These are phyloP conservation scores for Steromphala cineraria DNA, from an alignment of 2,888 invertebrate species.

Conservation along the genomic window DNA sequence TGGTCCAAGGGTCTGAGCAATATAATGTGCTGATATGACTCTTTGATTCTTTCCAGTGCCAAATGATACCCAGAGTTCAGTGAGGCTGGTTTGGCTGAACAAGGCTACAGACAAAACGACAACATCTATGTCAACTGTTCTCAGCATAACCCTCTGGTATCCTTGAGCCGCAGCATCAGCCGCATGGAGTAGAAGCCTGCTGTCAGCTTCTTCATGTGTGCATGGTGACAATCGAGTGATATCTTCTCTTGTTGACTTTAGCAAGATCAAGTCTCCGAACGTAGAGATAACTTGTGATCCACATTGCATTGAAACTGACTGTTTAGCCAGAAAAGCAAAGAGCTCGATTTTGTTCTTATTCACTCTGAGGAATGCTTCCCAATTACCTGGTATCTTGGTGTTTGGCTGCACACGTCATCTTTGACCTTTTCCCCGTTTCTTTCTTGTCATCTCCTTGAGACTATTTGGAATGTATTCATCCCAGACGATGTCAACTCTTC, in stretches of 20 bases:
- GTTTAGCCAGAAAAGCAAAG: conserved; percentile 28
- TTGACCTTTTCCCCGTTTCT: conserved; percentile 40
- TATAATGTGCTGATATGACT: not conserved
- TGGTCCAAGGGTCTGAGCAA: not conserved
- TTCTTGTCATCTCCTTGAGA: conserved; percentile 37
- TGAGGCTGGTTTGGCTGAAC: not conserved
- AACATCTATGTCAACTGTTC: not conserved
- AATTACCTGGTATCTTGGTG: conserved; percentile 29
- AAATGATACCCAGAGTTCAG: not conserved
- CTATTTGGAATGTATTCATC: too few species aligned
- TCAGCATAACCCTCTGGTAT: not conserved
- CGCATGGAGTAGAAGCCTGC: not conserved
- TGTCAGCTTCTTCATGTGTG: not conserved
- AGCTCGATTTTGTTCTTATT: conserved; percentile 42
- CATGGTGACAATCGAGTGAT: not conserved
- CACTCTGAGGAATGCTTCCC: conserved; percentile 31
- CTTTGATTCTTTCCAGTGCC: not conserved
- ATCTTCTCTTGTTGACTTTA: not conserved
- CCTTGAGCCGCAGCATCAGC: not conserved
- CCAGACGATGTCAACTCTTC: too few species aligned
- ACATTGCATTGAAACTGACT: not conserved
- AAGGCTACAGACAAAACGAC: not conserved
- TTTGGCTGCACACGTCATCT: conserved; percentile 29
- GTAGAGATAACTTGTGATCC: not conserved
- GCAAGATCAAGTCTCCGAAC: not conserved